A percentile compares a stretch with the other conserved stretches of the same genome.
These are phyloP conservation scores for Bellardia bayeri DNA, from an alignment of 2,888 invertebrate genomes.

Conservation along the genomic window DNA sequence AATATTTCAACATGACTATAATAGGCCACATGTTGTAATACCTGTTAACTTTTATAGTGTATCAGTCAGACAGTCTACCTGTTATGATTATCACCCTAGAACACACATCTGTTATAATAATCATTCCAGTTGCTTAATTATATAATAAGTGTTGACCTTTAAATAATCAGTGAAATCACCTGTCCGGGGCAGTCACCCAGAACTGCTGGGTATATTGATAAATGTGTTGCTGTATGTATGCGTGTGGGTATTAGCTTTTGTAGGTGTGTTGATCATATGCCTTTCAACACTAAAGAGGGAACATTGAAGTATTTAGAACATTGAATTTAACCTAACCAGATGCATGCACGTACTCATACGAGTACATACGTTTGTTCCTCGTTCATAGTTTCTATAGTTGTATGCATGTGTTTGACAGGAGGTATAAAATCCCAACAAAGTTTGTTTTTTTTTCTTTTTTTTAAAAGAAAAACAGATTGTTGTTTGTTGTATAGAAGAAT, in stretches of 20 bases:
- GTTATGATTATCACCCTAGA: no score
- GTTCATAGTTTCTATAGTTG: background rate
- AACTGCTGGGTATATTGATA: background rate
- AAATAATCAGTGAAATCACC: no score
- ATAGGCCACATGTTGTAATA: no score
- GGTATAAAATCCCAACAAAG: conserved; percentile 54
- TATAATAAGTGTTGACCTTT: no score
- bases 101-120: no score
- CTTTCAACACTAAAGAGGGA: conserved; percentile 51
- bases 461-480: conserved; percentile 37
- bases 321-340: conserved; percentile 53
- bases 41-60: no score
- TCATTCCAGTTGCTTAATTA: no score
- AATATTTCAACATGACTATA: no score
- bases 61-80: no score
- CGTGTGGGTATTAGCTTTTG: conserved; percentile 13
- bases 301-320: conserved; percentile 46
- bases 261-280: conserved; percentile 49
- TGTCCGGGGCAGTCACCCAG: no score
- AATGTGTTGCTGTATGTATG: conserved; percentile 7
- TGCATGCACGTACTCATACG: conserved; percentile 38
- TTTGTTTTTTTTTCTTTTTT: background rate
- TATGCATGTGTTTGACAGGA: conserved; percentile 62
- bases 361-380: background rate
- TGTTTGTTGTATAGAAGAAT: conserved; percentile 16